Conservation (phyloP, 2,888 invertebrate species). For the Himalopsyche tibetana region DNA sequence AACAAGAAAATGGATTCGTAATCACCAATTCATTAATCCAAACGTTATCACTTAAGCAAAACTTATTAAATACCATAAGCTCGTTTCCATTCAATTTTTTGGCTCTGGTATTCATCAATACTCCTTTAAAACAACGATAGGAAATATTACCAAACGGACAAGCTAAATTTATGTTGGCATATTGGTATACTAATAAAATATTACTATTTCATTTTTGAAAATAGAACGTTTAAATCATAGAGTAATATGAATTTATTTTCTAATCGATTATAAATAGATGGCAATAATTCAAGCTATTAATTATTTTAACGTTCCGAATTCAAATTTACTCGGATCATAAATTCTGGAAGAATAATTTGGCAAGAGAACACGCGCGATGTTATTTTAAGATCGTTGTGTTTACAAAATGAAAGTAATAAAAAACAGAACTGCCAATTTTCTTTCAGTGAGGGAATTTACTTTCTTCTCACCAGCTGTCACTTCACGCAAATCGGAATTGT, state of each 20-base stretch:
- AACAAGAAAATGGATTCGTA: too few species aligned
- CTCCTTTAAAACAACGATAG: not conserved
- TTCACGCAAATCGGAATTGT: too few species aligned
- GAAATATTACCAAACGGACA: too few species aligned
- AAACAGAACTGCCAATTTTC: conserved; percentile 1
- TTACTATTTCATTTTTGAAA: not conserved
- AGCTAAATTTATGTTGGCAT: too few species aligned
- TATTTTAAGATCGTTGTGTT: conserved; percentile 14
- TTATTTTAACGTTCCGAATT: conserved; percentile 24
- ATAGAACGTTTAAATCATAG: conserved; percentile 8
- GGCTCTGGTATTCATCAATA: not conserved
- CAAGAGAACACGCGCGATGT: not conserved
- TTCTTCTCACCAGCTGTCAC: too few species aligned
- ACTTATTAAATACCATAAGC: too few species aligned
- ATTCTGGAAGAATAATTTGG: conserved; percentile 22
- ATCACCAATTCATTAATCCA: too few species aligned
- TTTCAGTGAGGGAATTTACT: not conserved
- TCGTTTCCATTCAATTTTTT: too few species aligned
- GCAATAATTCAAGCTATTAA: conserved; percentile 19
- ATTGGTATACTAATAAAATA: too few species aligned
- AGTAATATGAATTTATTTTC: not conserved
- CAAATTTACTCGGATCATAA: not conserved
- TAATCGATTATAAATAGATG: not conserved
- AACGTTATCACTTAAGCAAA: too few species aligned
- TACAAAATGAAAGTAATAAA: conserved; percentile 28